Conservation (phyloP, 2,888 invertebrate species). For the Trypoxylon attenuatum region DNA sequence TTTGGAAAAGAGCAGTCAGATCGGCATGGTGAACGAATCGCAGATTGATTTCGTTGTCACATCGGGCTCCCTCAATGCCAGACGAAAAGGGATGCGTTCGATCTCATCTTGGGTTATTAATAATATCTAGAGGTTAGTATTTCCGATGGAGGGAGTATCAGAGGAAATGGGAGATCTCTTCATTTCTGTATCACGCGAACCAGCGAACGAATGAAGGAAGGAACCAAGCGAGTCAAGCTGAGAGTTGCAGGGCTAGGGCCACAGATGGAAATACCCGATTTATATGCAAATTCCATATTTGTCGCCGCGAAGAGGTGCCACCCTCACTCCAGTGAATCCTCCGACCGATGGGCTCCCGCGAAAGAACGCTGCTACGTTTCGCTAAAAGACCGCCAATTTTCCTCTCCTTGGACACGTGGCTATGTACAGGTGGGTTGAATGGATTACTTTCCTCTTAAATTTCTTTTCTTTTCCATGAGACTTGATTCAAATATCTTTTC, state of each 20-base stretch:
- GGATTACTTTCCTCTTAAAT: no score
- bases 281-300: constrained; percentile 82
- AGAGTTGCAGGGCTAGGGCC: constrained; percentile 63
- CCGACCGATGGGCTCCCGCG: no score
- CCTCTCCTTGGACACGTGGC: neutral
- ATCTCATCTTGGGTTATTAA: constrained; percentile 73
- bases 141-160: constrained; percentile 55
- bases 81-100: constrained; percentile 64
- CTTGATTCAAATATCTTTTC: no score
- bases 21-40: constrained; percentile 63
- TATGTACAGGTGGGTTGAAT: neutral
- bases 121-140: constrained; percentile 74
- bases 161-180: constrained; percentile 68
- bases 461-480: neutral
- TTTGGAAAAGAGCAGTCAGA: constrained; percentile 27
- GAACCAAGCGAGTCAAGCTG: constrained; percentile 20
- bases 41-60: constrained; percentile 70
- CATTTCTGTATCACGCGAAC: constrained; percentile 73
- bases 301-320: constrained; percentile 73
- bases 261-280: constrained; percentile 82
- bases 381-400: constrained; percentile 18
- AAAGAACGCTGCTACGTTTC: constrained; percentile 53
- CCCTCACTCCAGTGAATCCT: no score
- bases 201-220: constrained; percentile 46
- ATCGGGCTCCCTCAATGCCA: constrained; percentile 40